Base-by-base conservation (phyloP, 2,888 invertebrate species). In the Noctua janthina region DNA sequence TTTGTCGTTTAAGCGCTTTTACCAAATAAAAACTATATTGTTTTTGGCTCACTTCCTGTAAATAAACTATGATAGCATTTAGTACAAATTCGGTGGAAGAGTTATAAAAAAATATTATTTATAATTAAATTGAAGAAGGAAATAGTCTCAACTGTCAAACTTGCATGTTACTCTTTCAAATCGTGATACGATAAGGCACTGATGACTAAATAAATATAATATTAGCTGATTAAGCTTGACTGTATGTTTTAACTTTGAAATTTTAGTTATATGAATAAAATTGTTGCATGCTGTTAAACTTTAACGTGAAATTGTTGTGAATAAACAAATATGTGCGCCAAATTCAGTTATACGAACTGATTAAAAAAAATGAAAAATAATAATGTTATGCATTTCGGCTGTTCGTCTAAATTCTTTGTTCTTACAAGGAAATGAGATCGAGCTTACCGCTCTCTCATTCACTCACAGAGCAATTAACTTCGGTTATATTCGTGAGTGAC, bases 61-160 rank as follows among this genome's bases (percentile, higher is more conserved):
- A 94, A 96, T 96, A 96, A 92, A 93, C 90, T 89, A 90, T 91
- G 82, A 92, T 94, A 96, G 96, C 92, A 93, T 94, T 96, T 96
- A 96, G 96, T 96, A 96, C 96, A 96, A 96, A 94, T 93, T 94
- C 93, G 95, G 95, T 96, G 95, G 94, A 95, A 95, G 95, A 93
- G 91, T 91, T 92, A 85, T 84, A 86, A 82, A 86, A 89, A 90
- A 88, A 89, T 89, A 92, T 91, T 92, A 92, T 92, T 92, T 93
- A 90, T 91, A 89, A 90, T 88, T 83, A 86, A 89, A 88, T 88
- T 88, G 83, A 88, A 77, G 78, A 87, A 82, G 90, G 87, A 88
- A 91, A 90, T 89, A 87, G 87, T 91, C 90, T 93, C 90, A 91
- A 90, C 85, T 89, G 87, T 81, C 71, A 85, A 86, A 86, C 80